phyloP scores from a whole-genome alignment of 2,113 vertebrate species.

The Plecturocebus donacophilus region DNA sequence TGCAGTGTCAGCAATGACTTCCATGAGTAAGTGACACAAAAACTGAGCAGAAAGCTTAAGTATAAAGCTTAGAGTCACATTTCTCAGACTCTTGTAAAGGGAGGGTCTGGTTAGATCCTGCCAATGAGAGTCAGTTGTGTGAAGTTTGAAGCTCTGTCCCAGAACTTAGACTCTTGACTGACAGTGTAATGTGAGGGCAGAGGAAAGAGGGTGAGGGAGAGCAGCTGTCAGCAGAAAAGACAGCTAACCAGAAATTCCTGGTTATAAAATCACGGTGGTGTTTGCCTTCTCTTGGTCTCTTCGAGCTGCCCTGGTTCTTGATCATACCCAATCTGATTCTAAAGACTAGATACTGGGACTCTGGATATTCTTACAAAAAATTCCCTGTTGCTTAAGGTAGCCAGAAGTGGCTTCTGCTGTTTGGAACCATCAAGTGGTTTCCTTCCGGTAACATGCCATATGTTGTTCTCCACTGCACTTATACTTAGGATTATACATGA shows the following conservation, averaged over 20 bases:
- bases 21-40: background rate
- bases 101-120: background rate
- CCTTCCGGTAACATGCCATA: background rate
- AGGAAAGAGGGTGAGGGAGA: background rate
- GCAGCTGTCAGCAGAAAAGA: background rate
- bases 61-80: background rate
- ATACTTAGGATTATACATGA: background rate
- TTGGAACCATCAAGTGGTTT: background rate
- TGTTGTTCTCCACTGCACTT: background rate
- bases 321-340: background rate
- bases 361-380: background rate
- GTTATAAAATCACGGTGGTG: background rate
- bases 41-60: conserved; percentile 5
- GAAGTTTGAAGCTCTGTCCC: background rate
- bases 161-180: background rate
- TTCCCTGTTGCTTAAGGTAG: background rate
- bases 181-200: background rate
- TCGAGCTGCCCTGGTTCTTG: background rate
- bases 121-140: background rate
- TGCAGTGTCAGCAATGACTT: background rate
- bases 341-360: background rate
- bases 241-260: background rate
- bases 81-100: background rate
- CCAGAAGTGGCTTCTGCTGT: conserved; percentile 16
- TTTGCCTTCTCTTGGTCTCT: background rate